These are phyloP conservation scores for Rallus crepitans DNA, from an alignment of 2,797 vertebrate species.

Conservation along the genomic window DNA sequence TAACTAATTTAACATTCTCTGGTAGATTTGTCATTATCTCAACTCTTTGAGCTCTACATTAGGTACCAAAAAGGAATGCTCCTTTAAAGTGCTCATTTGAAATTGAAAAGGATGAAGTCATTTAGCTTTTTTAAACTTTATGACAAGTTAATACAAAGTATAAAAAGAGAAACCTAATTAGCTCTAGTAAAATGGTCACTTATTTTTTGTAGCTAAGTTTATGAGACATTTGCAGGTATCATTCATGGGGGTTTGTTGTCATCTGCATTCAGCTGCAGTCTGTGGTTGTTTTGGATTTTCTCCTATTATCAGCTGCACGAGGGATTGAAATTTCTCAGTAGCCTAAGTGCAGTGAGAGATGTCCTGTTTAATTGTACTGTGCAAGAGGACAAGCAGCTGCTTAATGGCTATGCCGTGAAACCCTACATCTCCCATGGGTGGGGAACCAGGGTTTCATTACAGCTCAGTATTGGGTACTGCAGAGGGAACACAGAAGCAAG, in stretches of 20 bases:
- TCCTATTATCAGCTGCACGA: not conserved
- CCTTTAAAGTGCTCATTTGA: not conserved
- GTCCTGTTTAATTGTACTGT: not conserved
- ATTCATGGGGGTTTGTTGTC: not conserved
- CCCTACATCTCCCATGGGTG: not conserved
- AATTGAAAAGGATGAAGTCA: not conserved
- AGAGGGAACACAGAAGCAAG: not conserved
- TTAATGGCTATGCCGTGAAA: constrained; percentile 10
- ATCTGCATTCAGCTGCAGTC: not conserved
- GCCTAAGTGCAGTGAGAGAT: not conserved
- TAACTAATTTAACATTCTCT: no score
- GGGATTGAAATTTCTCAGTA: not conserved
- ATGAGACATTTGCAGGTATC: not conserved
- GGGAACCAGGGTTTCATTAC: not conserved
- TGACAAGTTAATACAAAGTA: not conserved
- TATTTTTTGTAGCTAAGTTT: not conserved
- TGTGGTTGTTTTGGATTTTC: not conserved
- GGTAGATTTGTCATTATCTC: no score
- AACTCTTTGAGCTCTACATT: no score
- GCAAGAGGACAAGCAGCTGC: not conserved
- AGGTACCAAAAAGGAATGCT: no score
- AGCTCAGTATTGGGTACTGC: not conserved
- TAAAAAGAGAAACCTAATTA: not conserved
- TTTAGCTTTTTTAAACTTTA: not conserved
- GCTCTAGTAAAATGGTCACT: not conserved